phyloP scores from a whole-genome alignment of 1,140 invertebrate species.

The Reticulitermes speratus region DNA sequence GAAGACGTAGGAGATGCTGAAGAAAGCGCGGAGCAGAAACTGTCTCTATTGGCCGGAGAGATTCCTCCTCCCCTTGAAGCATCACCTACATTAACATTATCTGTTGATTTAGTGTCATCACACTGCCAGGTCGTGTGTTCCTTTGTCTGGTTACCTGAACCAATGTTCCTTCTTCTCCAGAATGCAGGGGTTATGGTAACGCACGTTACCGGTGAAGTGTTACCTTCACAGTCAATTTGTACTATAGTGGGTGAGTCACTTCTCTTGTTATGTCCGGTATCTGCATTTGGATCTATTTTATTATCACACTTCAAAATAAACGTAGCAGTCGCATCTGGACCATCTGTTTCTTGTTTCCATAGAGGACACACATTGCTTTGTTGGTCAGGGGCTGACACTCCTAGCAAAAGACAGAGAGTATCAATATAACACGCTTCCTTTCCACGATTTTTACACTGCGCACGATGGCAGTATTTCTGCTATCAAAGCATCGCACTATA shows the following conservation, averaged over 20 bases:
- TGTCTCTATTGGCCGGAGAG: background rate
- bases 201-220: conserved; percentile 26
- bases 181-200: conserved; percentile 33
- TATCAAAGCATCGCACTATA: too few species aligned
- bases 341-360: background rate
- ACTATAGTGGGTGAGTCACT: background rate
- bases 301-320: background rate
- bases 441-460: too few species aligned
- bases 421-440: too few species aligned
- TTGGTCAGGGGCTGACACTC: background rate
- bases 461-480: too few species aligned
- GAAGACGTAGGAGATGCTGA: conserved; percentile 26
- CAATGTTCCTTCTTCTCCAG: background rate
- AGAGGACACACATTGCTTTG: background rate
- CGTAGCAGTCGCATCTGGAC: conserved; percentile 11
- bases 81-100: too few species aligned
- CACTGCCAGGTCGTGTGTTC: background rate
- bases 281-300: background rate
- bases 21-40: conserved; percentile 10
- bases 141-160: background rate
- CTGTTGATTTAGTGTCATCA: background rate
- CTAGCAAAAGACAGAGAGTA: background rate
- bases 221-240: conserved; percentile 37
- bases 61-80: background rate
- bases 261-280: background rate